Evolutionary conservation across 2,888 invertebrate species (phyloP), one percentile per base, ranked within the genome.

Genomic region (Lymantria monacha): DNA sequence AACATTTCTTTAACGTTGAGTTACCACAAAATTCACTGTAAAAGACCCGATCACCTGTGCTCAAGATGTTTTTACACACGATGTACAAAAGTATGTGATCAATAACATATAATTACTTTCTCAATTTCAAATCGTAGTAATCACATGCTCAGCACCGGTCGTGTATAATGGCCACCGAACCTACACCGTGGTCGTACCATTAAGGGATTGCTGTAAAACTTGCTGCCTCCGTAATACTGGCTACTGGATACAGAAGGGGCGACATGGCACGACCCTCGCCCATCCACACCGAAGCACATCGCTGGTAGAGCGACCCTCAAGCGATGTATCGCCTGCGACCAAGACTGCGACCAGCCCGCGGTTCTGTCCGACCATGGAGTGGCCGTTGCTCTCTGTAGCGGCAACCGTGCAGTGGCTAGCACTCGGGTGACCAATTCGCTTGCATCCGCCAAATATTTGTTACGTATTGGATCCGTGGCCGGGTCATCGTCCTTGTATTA

Each of bases 171-270:
- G 44, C 44, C 58, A 56, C 51, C 54, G 61, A 63, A 41, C 72
- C 72, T 66, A 68, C 69, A 69, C 70, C 63, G 66, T 63, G 66
- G 48, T 55, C 85, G 78, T 89, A 90, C 88, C 89, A 81, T 81
- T 63, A 81, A 68, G 63, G 87, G 82, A 76, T 85, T 81, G 76
- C 79, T 81, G 76, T 87, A 87, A 74, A 84, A 85, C 57, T 81
- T 77, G 61, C 81, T 84, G 70, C 77, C 74, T 50, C 83, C 81
- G 66, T 75, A 78, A 61, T 67, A 74, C 66, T 76, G 68, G 79
- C 80, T 85, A 67, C 79, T 78, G 64, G 74, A 64, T 55, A 77
- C 74, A 5, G 87, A 86, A 30, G 84, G 84, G 59, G 87, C 80
- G 62, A 87, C 87, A 53, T 79, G 76, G 57, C 71, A 66, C 48